Evolutionary conservation across 2,113 vertebrate genomes (phyloP).

Genomic region (Protomyctophum bolini): DNA sequence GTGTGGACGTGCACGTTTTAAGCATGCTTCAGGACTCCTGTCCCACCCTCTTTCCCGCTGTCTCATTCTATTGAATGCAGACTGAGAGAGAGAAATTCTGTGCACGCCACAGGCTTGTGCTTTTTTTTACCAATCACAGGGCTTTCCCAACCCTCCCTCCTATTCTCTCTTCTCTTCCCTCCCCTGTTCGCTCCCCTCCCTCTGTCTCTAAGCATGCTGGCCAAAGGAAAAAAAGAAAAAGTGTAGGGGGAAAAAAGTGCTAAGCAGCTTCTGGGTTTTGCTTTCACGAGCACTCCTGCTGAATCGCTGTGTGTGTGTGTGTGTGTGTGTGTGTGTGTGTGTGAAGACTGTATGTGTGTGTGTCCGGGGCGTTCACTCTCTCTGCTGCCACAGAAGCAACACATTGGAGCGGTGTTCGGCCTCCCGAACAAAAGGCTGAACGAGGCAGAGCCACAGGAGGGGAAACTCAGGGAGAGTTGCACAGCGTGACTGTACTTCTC

Average conservation of each 20-base stretch:
- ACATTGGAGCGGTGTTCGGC: conserved; percentile 53
- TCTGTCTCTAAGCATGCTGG: conserved; percentile 63
- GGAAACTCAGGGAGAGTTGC: conserved; percentile 49
- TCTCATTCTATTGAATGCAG: conserved; percentile 26
- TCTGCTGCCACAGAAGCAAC: conserved; percentile 64
- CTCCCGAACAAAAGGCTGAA: conserved; percentile 66
- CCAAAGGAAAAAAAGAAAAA: conserved; percentile 51
- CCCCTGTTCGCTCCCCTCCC: conserved; percentile 38
- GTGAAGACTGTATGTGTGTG: conserved; percentile 14
- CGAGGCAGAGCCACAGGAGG: conserved; percentile 55
- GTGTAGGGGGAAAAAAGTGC: conserved; percentile 66
- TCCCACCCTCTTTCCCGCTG: conserved; percentile 39
- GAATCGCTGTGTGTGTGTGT: conserved; percentile 53
- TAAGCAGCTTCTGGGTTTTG: conserved; percentile 82
- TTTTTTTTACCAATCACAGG: conserved; percentile 45
- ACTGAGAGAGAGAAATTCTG: conserved; percentile 41
- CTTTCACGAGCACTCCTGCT: conserved; percentile 76
- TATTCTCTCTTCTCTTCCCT: conserved; percentile 17
- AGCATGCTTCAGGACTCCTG: conserved; percentile 48
- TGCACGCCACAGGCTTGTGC: conserved; percentile 31
- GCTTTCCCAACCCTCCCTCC: conserved; percentile 35
- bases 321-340: neutral
- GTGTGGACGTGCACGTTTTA: conserved; percentile 59
- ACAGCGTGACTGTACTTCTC: conserved; percentile 61
- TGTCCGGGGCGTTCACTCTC: conserved; percentile 48